These are phyloP conservation scores for Hybognathus amarus DNA, from an alignment of 2,797 vertebrate species.

Conservation along the genomic window DNA sequence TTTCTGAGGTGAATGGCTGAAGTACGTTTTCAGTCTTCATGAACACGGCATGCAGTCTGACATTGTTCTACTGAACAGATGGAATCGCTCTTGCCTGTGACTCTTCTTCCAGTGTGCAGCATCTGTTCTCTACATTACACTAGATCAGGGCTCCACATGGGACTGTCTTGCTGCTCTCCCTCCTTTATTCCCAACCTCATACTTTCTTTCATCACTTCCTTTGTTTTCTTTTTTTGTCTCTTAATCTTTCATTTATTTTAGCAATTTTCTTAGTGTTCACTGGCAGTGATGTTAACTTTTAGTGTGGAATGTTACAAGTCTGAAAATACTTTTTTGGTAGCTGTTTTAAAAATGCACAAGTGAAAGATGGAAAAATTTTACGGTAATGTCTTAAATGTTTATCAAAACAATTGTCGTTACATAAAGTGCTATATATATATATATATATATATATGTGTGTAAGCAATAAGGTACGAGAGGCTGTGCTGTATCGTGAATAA, in stretches of 20 bases:
- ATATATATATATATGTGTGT: too few relatives aligned
- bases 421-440: too few relatives aligned
- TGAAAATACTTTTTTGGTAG: neutral
- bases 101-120: conserved; percentile 16
- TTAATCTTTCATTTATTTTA: neutral
- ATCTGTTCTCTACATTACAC: conserved; percentile 49
- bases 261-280: neutral
- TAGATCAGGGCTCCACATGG: conserved; percentile 21
- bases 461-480: too few relatives aligned
- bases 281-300: neutral
- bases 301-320: neutral
- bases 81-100: neutral
- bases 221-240: neutral
- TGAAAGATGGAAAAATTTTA: too few relatives aligned
- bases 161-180: neutral
- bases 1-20: neutral
- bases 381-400: too few relatives aligned
- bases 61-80: conserved; percentile 7
- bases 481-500: too few relatives aligned
- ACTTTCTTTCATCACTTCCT: too few relatives aligned
- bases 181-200: neutral
- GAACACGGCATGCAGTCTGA: neutral
- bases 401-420: too few relatives aligned
- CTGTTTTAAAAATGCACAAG: too few relatives aligned
- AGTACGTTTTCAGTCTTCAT: neutral